Percentiles rank a stretch among this genome's conserved stretches.
phyloP scores from a whole-genome alignment of 2,888 invertebrate genomes.

The Microctonus hyperodae region DNA sequence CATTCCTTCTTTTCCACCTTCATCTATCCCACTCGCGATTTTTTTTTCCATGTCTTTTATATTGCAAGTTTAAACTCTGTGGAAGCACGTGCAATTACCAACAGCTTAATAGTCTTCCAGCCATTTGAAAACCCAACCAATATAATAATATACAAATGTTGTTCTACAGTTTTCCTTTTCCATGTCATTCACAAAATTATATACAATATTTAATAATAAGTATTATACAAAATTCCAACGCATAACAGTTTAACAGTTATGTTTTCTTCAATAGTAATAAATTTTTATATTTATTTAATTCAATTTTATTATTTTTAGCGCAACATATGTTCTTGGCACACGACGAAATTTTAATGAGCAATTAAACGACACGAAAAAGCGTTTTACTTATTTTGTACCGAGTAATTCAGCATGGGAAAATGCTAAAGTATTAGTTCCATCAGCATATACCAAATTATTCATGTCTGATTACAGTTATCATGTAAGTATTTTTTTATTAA shows the following conservation, averaged over 20 bases:
- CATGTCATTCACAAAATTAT: too few relatives aligned
- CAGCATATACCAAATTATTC: conserved; percentile 84
- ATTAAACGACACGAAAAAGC: conserved; percentile 76
- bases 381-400: conserved; percentile 92
- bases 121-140: not conserved
- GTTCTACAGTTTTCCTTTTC: not conserved
- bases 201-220: too few relatives aligned
- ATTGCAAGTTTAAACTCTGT: conserved; percentile 28
- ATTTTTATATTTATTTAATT: not conserved
- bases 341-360: conserved; percentile 80
- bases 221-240: not conserved
- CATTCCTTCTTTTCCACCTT: not conserved
- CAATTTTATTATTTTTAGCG: conserved; percentile 65
- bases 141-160: not conserved
- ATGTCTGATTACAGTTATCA: conserved; percentile 82
- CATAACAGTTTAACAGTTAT: too few relatives aligned
- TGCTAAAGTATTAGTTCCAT: conserved; percentile 77
- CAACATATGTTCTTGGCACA: conserved; percentile 78
- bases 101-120: conserved; percentile 24
- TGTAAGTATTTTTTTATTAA: conserved; percentile 65
- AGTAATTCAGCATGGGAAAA: conserved; percentile 89
- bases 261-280: not conserved
- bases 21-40: conserved; percentile 3
- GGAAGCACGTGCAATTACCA: conserved; percentile 31
- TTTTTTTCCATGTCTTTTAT: conserved; percentile 15